Evolutionary conservation across 2,888 invertebrate species (phyloP).

Genomic region (Rutpela maculata): DNA sequence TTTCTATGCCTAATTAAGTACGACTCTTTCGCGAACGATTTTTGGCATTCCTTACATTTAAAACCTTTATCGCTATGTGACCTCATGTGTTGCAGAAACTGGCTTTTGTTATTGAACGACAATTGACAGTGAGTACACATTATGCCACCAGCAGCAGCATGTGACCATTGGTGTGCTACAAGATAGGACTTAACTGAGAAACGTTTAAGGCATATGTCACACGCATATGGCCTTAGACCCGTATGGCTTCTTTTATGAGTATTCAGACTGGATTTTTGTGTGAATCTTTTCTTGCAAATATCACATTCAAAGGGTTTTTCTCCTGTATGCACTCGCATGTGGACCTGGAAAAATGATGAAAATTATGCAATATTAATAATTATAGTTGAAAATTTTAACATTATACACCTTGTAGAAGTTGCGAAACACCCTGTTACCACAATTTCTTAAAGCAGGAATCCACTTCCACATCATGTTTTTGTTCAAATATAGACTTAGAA

Average conservation of each 20-base stretch:
- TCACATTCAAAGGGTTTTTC: constrained; percentile 86
- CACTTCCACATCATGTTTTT: too few relatives aligned
- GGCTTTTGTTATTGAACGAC: constrained; percentile 84
- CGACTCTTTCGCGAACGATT: constrained; percentile 85
- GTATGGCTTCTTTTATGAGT: constrained; percentile 89
- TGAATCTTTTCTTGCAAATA: constrained; percentile 85
- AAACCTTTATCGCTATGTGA: constrained; percentile 83
- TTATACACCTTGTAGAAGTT: too few relatives aligned
- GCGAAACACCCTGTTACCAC: too few relatives aligned
- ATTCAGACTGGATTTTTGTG: constrained; percentile 88
- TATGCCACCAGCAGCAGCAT: constrained; percentile 82
- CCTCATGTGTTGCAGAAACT: constrained; percentile 86
- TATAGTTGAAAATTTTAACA: too few relatives aligned
- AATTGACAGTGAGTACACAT: constrained; percentile 84
- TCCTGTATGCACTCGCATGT: constrained; percentile 88
- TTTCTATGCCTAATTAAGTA: constrained; percentile 87
- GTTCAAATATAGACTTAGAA: too few relatives aligned
- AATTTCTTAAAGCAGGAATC: too few relatives aligned
- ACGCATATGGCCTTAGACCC: constrained; percentile 86
- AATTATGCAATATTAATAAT: neutral
- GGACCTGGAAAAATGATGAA: constrained; percentile 74
- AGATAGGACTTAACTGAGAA: constrained; percentile 90
- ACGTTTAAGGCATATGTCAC: constrained; percentile 87
- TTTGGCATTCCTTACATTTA: constrained; percentile 85
- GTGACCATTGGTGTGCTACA: constrained; percentile 88